These are phyloP conservation scores for Limnephilus lunatus DNA, from an alignment of 2,888 invertebrate genomes.

Conservation along the genomic window DNA sequence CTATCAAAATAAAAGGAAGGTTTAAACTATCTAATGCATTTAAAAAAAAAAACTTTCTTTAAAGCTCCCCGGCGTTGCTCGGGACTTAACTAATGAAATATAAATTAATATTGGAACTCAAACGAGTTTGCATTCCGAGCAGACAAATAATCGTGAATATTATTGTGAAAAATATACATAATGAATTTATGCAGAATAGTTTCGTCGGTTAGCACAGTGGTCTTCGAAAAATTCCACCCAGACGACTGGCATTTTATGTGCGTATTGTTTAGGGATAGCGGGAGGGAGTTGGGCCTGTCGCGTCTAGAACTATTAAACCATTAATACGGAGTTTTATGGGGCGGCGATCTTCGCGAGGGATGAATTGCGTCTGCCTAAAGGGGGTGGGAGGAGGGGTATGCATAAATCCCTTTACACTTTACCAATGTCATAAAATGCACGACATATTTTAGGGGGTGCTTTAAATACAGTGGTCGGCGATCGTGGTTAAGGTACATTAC, in stretches of 20 bases:
- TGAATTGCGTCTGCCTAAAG: conserved; percentile 33
- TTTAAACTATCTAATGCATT: too few relatives aligned
- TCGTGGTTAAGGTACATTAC: background rate
- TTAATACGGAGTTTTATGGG: conserved; percentile 61
- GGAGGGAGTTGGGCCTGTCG: conserved; percentile 33
- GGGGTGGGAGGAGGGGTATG: background rate
- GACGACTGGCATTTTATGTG: conserved; percentile 23
- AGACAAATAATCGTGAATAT: background rate
- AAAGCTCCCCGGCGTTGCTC: too few relatives aligned
- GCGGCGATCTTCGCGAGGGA: conserved; percentile 49
- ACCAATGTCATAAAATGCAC: conserved; percentile 21
- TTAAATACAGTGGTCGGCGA: background rate
- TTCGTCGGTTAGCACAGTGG: background rate
- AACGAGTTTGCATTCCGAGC: background rate
- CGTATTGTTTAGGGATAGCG: conserved; percentile 21
- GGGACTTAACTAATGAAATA: background rate
- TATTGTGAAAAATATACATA: background rate
- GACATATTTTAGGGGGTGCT: background rate
- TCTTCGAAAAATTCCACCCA: background rate
- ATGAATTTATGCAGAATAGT: background rate
- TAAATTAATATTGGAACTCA: background rate
- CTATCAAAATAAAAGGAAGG: too few relatives aligned
- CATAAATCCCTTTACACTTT: conserved; percentile 31
- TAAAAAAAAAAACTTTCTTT: too few relatives aligned
- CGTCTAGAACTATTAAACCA: conserved; percentile 64